Percentiles rank a stretch among this genome's conserved stretches.
Conservation (phyloP, 2,797 vertebrate genomes). For the Sebastes cheni region DNA sequence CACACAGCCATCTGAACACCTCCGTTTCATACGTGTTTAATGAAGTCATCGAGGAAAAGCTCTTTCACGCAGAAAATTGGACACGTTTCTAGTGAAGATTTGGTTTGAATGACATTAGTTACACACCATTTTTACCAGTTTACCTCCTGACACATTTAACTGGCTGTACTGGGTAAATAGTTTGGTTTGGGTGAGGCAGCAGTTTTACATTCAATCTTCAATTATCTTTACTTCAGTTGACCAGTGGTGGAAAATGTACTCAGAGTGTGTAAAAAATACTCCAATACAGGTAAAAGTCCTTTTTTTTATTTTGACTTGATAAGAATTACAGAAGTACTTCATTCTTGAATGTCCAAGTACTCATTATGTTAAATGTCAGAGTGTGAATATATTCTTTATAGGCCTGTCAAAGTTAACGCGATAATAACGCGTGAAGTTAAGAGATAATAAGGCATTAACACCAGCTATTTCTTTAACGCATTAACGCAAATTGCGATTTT, state of each 20-base stretch:
- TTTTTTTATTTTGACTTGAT: background rate
- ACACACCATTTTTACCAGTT: background rate
- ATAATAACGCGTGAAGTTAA: too few relatives aligned
- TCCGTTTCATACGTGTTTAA: background rate
- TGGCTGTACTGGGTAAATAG: background rate
- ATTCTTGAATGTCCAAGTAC: background rate
- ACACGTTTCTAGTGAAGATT: background rate
- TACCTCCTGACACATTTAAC: background rate
- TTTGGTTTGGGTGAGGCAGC: background rate
- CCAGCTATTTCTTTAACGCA: too few relatives aligned
- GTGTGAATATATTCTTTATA: background rate
- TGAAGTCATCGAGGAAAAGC: background rate
- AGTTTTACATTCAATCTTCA: background rate
- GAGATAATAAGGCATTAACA: too few relatives aligned
- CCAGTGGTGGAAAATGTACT: background rate
- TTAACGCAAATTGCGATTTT: too few relatives aligned
- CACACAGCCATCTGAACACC: background rate
- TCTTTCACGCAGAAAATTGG: background rate
- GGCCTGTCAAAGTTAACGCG: too few relatives aligned
- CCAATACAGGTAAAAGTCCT: background rate
- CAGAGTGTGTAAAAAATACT: too few relatives aligned
- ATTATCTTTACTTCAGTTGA: background rate
- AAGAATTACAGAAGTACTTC: background rate
- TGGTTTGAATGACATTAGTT: background rate
- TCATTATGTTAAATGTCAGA: background rate